These are phyloP conservation scores for Papilio helenus DNA, from an alignment of 1,140 invertebrate species.

Conservation along the genomic window DNA sequence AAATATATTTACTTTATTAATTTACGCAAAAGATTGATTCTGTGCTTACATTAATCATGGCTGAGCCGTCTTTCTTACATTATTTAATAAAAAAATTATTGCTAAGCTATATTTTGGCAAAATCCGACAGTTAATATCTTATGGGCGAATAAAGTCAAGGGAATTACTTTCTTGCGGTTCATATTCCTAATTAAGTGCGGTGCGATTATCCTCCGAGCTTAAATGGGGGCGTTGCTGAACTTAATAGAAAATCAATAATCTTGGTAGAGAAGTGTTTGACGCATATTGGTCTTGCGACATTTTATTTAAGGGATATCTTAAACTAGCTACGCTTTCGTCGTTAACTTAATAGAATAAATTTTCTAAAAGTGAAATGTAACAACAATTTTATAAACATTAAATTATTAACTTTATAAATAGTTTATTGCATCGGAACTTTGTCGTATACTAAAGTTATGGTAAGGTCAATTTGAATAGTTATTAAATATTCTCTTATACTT, in stretches of 20 bases:
- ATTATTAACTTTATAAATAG: no score
- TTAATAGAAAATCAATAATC: slow-evolving; percentile 57
- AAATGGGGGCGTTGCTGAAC: slow-evolving; percentile 49
- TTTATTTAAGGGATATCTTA: background rate
- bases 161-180: slow-evolving; percentile 76
- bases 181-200: slow-evolving; percentile 75
- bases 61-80: background rate
- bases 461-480: no score
- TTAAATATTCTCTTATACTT: no score
- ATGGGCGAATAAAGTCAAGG: slow-evolving; percentile 62
- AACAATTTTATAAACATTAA: no score
- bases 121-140: slow-evolving; percentile 50
- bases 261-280: slow-evolving; percentile 32
- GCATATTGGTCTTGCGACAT: slow-evolving; percentile 6
- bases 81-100: background rate
- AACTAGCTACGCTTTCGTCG: background rate
- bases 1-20: background rate
- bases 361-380: background rate
- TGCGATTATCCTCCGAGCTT: slow-evolving; percentile 55
- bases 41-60: background rate
- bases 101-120: background rate
- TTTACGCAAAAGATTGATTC: background rate
- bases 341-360: background rate
- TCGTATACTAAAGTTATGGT: no score
- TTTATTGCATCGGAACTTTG: no score